Evolutionary conservation across 1,140 invertebrate genomes (phyloP).

Genomic region (Eufriesea mexicana): DNA sequence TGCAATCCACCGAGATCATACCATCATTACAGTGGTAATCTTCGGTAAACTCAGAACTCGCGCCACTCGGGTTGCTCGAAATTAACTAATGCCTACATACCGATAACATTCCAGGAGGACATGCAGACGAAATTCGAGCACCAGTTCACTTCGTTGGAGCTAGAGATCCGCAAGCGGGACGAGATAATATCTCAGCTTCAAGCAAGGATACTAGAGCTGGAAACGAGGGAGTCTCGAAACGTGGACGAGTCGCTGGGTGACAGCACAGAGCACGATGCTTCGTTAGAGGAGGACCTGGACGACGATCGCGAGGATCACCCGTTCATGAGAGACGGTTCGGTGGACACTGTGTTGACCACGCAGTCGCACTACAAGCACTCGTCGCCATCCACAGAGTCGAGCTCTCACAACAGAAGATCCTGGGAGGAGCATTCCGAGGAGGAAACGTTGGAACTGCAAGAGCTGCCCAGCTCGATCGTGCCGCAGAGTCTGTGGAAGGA

Average conservation of each 20-base stretch:
- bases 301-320: constrained; percentile 81
- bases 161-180: constrained; percentile 89
- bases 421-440: constrained; percentile 85
- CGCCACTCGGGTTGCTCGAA: no score
- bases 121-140: constrained; percentile 82
- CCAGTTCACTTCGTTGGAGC: constrained; percentile 88
- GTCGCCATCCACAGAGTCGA: constrained; percentile 76
- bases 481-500: constrained; percentile 77
- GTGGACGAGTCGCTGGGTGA: constrained; percentile 57
- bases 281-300: constrained; percentile 72
- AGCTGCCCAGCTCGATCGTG: constrained; percentile 82
- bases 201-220: constrained; percentile 87
- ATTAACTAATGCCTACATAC: neutral
- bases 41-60: no score
- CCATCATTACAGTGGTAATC: no score
- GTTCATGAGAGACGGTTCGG: constrained; percentile 84
- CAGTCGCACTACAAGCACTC: constrained; percentile 71
- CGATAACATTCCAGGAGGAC: constrained; percentile 78
- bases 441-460: constrained; percentile 83
- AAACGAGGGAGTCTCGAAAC: constrained; percentile 74
- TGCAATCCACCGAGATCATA: no score
- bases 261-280: constrained; percentile 71
- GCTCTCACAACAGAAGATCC: constrained; percentile 77
- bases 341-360: constrained; percentile 83
- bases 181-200: constrained; percentile 90